Conservation (phyloP, 92 coral and sea anemone species). For the Bergia sp. region DNA sequence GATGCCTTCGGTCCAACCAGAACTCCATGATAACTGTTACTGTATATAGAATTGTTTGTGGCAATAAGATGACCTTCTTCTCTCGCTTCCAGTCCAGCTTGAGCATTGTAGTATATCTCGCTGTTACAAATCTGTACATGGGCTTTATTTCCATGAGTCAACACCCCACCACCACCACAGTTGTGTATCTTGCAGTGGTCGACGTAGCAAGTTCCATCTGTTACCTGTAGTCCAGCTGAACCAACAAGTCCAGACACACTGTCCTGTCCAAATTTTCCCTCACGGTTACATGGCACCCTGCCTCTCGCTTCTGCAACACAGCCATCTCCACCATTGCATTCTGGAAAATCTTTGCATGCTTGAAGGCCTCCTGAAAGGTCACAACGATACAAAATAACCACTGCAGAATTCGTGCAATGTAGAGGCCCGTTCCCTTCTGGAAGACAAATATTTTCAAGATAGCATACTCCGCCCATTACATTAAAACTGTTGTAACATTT, state of each 20-base stretch:
- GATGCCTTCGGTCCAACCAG: constrained; percentile 61
- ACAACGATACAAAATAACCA: constrained; percentile 40
- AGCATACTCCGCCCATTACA: constrained; percentile 24
- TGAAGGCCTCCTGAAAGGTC: constrained; percentile 53
- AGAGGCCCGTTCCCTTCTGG: constrained; percentile 51
- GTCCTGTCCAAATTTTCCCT: constrained; percentile 51
- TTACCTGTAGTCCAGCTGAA: constrained; percentile 44
- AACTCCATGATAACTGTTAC: constrained; percentile 59
- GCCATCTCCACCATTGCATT: constrained; percentile 67
- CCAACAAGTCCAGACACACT: constrained; percentile 54
- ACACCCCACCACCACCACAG: constrained; percentile 68
- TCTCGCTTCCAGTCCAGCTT: constrained; percentile 73
- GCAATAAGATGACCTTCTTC: constrained; percentile 61
- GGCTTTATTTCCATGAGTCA: constrained; percentile 42
- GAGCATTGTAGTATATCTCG: constrained; percentile 60
- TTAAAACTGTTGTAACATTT: neutral
- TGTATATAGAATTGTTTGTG: constrained; percentile 56
- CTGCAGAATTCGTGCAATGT: constrained; percentile 12
- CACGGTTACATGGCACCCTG: constrained; percentile 55
- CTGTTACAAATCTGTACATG: constrained; percentile 39
- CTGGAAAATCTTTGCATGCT: constrained; percentile 76
- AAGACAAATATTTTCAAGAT: constrained; percentile 64
- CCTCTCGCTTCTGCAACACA: constrained; percentile 53
- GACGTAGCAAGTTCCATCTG: constrained; percentile 29
- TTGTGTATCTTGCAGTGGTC: constrained; percentile 59